Percentiles rank a stretch among this genome's conserved stretches.
phyloP scores from a whole-genome alignment of 2,888 invertebrate species.

The Stratiomys singularior region DNA sequence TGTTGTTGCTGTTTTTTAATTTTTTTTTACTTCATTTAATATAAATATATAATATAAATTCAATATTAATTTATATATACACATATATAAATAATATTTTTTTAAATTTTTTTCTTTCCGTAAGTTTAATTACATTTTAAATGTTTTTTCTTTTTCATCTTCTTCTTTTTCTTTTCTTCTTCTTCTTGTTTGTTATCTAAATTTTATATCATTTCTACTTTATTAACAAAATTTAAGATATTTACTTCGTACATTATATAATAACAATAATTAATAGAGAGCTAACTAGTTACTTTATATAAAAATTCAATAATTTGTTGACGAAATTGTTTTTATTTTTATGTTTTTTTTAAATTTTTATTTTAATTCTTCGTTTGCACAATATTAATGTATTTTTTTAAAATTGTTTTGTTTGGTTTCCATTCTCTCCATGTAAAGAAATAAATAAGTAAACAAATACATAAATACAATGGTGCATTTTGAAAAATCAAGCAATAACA shows the following conservation, averaged over 20 bases:
- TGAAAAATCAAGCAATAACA: slow-evolving; percentile 34
- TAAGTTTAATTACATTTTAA: slow-evolving; percentile 10
- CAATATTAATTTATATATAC: slow-evolving; percentile 43
- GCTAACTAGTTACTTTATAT: slow-evolving; percentile 43
- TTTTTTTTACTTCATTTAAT: slow-evolving; percentile 40
- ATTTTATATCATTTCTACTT: slow-evolving; percentile 37
- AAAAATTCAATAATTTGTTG: slow-evolving; percentile 44
- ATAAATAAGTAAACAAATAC: not conserved
- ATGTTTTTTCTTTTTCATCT: too few relatives aligned
- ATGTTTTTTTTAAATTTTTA: too few relatives aligned
- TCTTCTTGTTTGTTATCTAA: too few relatives aligned
- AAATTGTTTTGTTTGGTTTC: too few relatives aligned
- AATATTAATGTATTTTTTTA: too few relatives aligned
- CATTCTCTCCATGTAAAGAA: slow-evolving; percentile 12
- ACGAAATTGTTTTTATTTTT: slow-evolving; percentile 15
- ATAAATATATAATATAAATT: slow-evolving; percentile 45
- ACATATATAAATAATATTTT: slow-evolving; percentile 44
- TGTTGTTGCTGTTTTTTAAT: slow-evolving; percentile 14
- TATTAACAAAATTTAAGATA: slow-evolving; percentile 39
- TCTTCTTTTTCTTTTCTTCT: too few relatives aligned
- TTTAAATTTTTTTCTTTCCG: not conserved
- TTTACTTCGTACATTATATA: slow-evolving; percentile 37
- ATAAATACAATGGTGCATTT: slow-evolving; percentile 15
- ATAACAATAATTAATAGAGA: slow-evolving; percentile 44
- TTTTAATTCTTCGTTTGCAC: not conserved